Percentiles rank a stretch among this genome's conserved stretches.
phyloP scores from a whole-genome alignment of 2,888 invertebrate genomes.

The Seira musarum region DNA sequence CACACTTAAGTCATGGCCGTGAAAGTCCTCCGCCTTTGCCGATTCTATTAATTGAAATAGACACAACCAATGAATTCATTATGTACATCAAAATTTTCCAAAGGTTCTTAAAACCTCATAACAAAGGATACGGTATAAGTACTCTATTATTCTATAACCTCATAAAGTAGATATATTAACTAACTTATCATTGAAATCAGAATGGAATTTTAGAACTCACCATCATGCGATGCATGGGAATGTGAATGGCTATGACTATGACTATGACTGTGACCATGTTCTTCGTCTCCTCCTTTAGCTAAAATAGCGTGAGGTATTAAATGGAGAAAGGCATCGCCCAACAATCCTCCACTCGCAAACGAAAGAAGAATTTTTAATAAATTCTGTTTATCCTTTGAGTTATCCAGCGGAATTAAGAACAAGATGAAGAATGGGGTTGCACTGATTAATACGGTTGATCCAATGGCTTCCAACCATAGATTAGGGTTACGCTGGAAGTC shows the following conservation, averaged over 20 bases:
- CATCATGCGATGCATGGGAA: slow-evolving; percentile 72
- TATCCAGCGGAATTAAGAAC: slow-evolving; percentile 93
- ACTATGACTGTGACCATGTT: slow-evolving; percentile 72
- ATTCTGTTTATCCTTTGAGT: slow-evolving; percentile 86
- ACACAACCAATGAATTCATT: no score
- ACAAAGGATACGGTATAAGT: no score
- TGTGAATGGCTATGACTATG: slow-evolving; percentile 76
- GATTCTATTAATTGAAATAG: no score
- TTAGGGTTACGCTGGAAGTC: slow-evolving; percentile 61
- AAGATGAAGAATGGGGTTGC: slow-evolving; percentile 95
- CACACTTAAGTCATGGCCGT: slow-evolving; percentile 87
- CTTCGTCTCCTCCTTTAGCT: slow-evolving; percentile 71
- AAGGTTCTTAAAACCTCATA: no score
- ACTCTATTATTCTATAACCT: no score
- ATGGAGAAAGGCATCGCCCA: slow-evolving; percentile 99
- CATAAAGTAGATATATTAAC: no score
- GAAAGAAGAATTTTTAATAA: slow-evolving; percentile 91
- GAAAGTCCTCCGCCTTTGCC: slow-evolving; percentile 72
- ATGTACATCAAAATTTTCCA: no score
- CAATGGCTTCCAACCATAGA: slow-evolving; percentile 87
- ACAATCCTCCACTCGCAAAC: slow-evolving; percentile 94
- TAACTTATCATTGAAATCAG: no score
- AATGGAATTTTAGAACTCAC: no score
- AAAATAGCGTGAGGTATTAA: slow-evolving; percentile 95
- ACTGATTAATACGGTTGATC: slow-evolving; percentile 94